Evolutionary conservation across 2,888 invertebrate species (phyloP).

Genomic region (Diplolepis rosae): DNA sequence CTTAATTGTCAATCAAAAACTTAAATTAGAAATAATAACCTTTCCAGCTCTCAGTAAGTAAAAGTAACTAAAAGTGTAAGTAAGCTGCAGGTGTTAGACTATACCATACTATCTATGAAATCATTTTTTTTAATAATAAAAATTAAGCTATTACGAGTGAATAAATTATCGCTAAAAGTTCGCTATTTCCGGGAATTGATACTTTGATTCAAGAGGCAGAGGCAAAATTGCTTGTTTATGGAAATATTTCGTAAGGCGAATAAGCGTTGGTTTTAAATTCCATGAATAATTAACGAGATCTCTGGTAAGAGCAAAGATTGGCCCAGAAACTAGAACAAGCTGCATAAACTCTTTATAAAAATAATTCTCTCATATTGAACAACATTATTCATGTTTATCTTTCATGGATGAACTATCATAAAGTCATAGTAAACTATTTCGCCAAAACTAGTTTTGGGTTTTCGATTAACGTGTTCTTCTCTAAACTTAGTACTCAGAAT

Average conservation of each 20-base stretch:
- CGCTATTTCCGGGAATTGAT: background rate
- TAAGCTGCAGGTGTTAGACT: too few species aligned
- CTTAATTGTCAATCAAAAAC: too few species aligned
- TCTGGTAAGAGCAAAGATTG: background rate
- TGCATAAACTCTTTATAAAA: background rate
- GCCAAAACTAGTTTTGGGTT: background rate
- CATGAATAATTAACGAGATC: slow-evolving; percentile 5
- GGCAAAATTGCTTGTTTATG: background rate
- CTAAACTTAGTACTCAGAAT: background rate
- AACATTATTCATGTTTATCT: background rate
- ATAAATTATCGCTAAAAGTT: too few species aligned
- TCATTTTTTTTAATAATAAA: too few species aligned
- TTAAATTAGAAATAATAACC: too few species aligned
- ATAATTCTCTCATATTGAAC: background rate
- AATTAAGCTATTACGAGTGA: too few species aligned
- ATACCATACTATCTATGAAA: too few species aligned
- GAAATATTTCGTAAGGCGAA: background rate
- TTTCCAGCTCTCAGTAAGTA: too few species aligned
- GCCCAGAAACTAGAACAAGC: background rate
- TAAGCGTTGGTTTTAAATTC: slow-evolving; percentile 3
- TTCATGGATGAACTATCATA: too few species aligned
- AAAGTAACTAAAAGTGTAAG: too few species aligned
- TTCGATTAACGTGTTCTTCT: background rate
- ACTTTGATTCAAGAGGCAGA: background rate
- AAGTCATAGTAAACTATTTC: too few species aligned